Evolutionary conservation across 1,140 invertebrate species (phyloP).

Genomic region (Lethrus apterus): DNA sequence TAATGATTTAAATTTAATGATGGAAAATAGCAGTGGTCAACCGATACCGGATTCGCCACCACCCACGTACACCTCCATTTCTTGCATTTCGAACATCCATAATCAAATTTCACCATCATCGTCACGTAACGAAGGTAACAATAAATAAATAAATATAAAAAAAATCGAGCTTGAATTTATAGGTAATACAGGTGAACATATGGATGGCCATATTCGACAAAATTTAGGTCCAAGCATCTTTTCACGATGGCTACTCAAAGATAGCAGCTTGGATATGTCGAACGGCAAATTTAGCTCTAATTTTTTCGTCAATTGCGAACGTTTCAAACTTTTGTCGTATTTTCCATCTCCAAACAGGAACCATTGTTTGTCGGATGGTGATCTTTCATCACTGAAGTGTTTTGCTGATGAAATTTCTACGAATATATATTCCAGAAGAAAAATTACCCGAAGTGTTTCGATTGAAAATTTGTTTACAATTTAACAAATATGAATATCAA

Average conservation of each 20-base stretch:
- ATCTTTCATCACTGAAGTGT: constrained; percentile 1
- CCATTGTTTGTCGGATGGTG: constrained; percentile 10
- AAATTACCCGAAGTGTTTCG: constrained; percentile 6
- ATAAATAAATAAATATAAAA: no score
- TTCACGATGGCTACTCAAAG: background rate
- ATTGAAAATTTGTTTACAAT: constrained; percentile 3
- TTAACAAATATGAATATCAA: background rate
- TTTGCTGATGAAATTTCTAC: background rate
- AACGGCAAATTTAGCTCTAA: constrained; percentile 4
- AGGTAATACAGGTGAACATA: background rate
- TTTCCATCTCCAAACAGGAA: background rate
- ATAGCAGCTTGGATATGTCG: background rate
- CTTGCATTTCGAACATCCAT: background rate
- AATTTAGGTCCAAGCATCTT: no score
- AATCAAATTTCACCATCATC: no score
- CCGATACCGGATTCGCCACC: constrained; percentile 26
- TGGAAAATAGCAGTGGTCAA: constrained; percentile 13
- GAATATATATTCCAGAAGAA: background rate
- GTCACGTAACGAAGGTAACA: no score
- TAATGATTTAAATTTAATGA: background rate
- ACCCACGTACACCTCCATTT: constrained; percentile 19
- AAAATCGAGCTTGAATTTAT: no score
- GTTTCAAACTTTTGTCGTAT: background rate
- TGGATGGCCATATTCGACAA: background rate
- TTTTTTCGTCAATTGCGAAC: background rate